phyloP scores from a whole-genome alignment of 2,113 vertebrate species.

The Vombatus ursinus region DNA sequence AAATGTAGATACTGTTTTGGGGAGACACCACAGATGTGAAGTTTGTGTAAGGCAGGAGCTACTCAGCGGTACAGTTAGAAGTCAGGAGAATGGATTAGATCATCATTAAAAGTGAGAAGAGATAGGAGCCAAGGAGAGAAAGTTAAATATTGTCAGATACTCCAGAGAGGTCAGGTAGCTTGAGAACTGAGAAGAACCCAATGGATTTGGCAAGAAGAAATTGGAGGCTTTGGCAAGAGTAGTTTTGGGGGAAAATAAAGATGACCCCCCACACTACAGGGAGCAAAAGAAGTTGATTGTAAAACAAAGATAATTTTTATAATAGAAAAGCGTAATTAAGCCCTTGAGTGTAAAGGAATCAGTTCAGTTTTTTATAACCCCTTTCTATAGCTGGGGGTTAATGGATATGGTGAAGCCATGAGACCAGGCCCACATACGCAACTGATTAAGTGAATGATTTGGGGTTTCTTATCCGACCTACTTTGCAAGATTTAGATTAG shows the following conservation, averaged over 20 bases:
- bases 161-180: neutral
- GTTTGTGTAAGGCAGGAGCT: neutral
- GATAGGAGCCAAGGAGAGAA: neutral
- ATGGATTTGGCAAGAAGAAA: neutral
- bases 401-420: neutral
- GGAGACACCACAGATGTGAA: neutral
- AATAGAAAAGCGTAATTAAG: neutral
- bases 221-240: neutral
- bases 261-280: neutral
- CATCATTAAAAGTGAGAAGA: neutral
- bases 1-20: neutral
- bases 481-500: neutral
- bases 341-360: neutral
- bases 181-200: neutral
- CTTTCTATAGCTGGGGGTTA: neutral
- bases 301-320: slow-evolving; percentile 16
- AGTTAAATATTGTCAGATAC: neutral
- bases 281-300: slow-evolving; percentile 41
- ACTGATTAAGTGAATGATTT: neutral
- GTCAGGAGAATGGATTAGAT: neutral
- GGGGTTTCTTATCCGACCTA: neutral
- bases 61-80: neutral
- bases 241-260: neutral
- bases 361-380: neutral
- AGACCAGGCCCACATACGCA: neutral